phyloP scores from a whole-genome alignment of 2,113 vertebrate genomes.

The Limnothrissa miodon region DNA sequence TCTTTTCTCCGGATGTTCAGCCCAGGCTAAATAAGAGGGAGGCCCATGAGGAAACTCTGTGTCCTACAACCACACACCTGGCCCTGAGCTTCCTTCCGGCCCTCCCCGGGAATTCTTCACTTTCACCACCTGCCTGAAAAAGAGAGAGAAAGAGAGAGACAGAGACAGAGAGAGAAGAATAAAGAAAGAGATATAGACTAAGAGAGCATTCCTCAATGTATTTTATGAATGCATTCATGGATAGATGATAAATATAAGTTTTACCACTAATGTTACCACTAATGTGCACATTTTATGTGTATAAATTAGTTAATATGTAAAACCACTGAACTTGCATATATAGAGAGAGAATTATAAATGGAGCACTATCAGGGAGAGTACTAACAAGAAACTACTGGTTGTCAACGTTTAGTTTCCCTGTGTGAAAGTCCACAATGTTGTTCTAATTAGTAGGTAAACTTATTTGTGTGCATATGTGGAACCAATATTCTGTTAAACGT shows the following conservation, averaged over 20 bases:
- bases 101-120: conserved; percentile 67
- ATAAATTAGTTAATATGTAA: too few species aligned
- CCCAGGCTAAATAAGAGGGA: conserved; percentile 16
- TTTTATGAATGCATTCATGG: neutral
- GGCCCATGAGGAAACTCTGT: conserved; percentile 40
- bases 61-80: conserved; percentile 54
- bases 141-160: neutral
- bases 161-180: neutral
- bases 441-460: too few species aligned
- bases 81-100: conserved; percentile 61
- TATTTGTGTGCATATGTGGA: too few species aligned
- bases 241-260: neutral
- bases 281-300: too few species aligned
- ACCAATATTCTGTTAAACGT: too few species aligned
- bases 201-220: neutral
- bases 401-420: too few species aligned
- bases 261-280: neutral
- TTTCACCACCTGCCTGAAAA: conserved; percentile 62
- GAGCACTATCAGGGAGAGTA: too few species aligned
- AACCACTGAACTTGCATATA: too few species aligned
- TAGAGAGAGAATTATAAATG: too few species aligned
- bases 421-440: too few species aligned
- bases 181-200: neutral
- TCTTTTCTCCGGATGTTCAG: conserved; percentile 11
- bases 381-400: too few species aligned